Percentiles rank a stretch among this genome's conserved stretches.
Conservation (phyloP, 1,140 invertebrate genomes). For the Rhyzopertha dominica region DNA sequence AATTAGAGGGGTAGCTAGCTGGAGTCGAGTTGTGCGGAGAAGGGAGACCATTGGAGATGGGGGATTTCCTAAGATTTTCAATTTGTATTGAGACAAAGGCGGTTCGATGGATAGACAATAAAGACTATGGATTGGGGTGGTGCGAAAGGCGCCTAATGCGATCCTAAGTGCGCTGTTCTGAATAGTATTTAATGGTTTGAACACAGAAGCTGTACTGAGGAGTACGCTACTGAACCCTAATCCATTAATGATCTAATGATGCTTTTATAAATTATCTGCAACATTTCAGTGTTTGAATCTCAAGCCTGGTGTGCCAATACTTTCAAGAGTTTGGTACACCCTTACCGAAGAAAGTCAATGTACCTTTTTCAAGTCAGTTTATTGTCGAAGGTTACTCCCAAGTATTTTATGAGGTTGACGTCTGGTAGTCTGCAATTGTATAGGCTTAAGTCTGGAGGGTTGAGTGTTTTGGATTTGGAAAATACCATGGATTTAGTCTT, state of each 20-base stretch:
- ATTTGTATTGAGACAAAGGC: too few relatives aligned
- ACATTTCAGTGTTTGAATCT: conserved; percentile 23
- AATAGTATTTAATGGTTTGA: conserved; percentile 3
- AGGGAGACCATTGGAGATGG: too few relatives aligned
- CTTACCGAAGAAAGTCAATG: conserved; percentile 15
- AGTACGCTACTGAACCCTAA: conserved; percentile 27
- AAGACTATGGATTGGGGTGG: background rate
- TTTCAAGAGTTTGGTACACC: conserved; percentile 20
- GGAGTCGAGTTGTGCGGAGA: too few relatives aligned
- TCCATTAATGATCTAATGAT: conserved; percentile 26
- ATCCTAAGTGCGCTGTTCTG: background rate
- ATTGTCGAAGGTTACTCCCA: conserved; percentile 20
- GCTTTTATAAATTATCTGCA: conserved; percentile 22
- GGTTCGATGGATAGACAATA: background rate
- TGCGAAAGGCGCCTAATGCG: background rate
- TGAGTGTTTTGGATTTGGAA: background rate
- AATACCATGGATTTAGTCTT: too few relatives aligned
- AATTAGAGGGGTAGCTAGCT: too few relatives aligned
- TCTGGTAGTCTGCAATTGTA: background rate
- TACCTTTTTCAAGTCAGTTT: conserved; percentile 25
- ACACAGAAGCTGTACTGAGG: conserved; percentile 16
- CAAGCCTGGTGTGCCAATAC: conserved; percentile 14
- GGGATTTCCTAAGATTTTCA: too few relatives aligned
- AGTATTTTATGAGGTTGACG: conserved; percentile 15
- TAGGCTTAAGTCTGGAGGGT: background rate